These are phyloP conservation scores for Ciconia boyciana DNA, from an alignment of 2,113 vertebrate genomes.

Conservation along the genomic window DNA sequence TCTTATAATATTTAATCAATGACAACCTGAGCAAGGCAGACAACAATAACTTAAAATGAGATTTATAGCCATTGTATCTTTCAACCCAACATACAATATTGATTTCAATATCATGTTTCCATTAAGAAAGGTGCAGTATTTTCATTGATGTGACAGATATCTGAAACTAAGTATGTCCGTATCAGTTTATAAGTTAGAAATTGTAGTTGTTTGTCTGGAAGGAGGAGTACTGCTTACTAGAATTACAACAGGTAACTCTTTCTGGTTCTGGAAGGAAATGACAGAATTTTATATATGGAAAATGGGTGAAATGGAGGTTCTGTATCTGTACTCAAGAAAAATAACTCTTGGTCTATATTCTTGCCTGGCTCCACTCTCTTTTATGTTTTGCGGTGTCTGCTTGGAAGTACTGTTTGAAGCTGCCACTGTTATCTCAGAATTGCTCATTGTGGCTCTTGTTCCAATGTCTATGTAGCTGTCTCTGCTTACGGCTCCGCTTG, in stretches of 20 bases:
- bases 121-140: slow-evolving; percentile 31
- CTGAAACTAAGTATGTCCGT: neutral
- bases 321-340: neutral
- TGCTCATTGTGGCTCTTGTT: neutral
- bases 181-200: neutral
- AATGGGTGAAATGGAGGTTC: neutral
- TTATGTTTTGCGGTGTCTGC: neutral
- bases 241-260: neutral
- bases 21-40: neutral
- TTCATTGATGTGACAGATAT: neutral
- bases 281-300: neutral
- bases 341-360: neutral
- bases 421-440: accelerated
- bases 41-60: neutral
- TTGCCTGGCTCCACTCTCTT: neutral
- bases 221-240: neutral
- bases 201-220: neutral
- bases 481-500: neutral
- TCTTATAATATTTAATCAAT: neutral
- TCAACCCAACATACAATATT: neutral
- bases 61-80: neutral
- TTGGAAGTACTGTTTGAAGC: neutral
- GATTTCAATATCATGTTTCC: slow-evolving; percentile 13
- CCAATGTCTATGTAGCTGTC: accelerated
- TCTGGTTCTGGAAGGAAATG: neutral